Conservation (phyloP, 92 coral and sea anemone species). For the Umimayanthus kanabou region DNA sequence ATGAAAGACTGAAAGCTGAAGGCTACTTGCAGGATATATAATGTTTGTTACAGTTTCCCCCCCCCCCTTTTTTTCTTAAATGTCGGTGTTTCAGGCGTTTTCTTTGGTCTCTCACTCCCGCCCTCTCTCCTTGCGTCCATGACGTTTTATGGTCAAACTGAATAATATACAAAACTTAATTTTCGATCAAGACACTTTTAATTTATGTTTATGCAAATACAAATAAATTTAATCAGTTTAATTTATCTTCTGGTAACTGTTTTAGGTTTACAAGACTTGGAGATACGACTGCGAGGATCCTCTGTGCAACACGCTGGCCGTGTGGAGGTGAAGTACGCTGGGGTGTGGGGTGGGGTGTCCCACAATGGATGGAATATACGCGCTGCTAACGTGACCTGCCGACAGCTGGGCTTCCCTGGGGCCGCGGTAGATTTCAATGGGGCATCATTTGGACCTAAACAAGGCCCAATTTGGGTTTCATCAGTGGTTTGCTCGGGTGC, state of each 20-base stretch:
- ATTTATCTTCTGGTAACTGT: too few species aligned
- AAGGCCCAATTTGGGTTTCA: background rate
- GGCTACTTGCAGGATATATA: too few species aligned
- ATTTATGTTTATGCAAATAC: too few species aligned
- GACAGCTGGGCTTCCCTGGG: constrained; percentile 17
- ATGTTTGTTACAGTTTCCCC: too few species aligned
- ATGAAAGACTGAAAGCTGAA: too few species aligned
- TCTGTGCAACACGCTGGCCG: background rate
- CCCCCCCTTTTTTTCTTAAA: too few species aligned
- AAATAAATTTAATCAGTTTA: background rate
- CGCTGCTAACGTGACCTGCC: constrained; percentile 27
- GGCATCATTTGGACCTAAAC: background rate
- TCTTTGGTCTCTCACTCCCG: too few species aligned
- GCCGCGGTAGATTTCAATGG: background rate
- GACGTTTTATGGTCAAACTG: too few species aligned
- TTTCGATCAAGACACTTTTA: too few species aligned
- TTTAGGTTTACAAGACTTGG: background rate
- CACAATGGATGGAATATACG: background rate
- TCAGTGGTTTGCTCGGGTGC: background rate
- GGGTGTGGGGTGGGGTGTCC: constrained; percentile 14
- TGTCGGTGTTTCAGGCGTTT: too few species aligned
- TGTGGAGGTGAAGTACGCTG: constrained; percentile 29
- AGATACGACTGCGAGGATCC: background rate
- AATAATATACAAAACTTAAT: too few species aligned
- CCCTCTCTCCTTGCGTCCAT: too few species aligned